A percentile compares a stretch with the other conserved stretches of the same genome.
phyloP scores from a whole-genome alignment of 2,888 invertebrate species.

The Lordiphosa fenestrarum region DNA sequence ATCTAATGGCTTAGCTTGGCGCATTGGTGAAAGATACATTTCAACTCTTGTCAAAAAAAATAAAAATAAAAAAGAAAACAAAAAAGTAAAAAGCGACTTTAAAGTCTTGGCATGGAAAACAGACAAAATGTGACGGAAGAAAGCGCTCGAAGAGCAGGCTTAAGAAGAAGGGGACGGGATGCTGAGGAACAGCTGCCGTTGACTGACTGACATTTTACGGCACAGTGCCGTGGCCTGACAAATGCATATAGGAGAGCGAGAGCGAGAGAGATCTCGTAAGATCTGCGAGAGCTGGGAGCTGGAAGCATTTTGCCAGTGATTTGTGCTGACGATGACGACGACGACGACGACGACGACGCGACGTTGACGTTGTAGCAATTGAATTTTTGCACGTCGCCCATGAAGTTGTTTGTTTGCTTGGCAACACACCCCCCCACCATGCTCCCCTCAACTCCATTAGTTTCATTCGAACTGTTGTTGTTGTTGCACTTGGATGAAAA shows the following conservation, averaged over 20 bases:
- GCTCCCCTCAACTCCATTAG: neutral
- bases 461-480: constrained; percentile 19
- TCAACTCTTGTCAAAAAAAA: constrained; percentile 73
- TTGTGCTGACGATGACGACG: constrained; percentile 51
- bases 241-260: constrained; percentile 59
- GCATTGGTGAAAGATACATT: constrained; percentile 71
- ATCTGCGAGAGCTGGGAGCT: constrained; percentile 40
- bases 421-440: constrained; percentile 35
- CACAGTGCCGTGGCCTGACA: constrained; percentile 69
- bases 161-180: constrained; percentile 21
- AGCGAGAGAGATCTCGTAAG: constrained; percentile 35
- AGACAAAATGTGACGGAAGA: constrained; percentile 71
- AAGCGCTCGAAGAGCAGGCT: constrained; percentile 49
- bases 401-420: constrained; percentile 76
- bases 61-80: constrained; percentile 7
- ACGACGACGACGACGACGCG: constrained; percentile 32
- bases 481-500: constrained; percentile 68
- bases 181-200: constrained; percentile 48
- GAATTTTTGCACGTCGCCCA: constrained; percentile 75
- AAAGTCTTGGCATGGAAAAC: constrained; percentile 56
- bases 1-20: constrained; percentile 5
- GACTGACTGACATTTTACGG: constrained; percentile 73
- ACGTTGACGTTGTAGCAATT: constrained; percentile 70
- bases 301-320: constrained; percentile 40
- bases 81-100: constrained; percentile 46